Conservation (phyloP, 1,140 invertebrate genomes). For the Eciton burchellii region DNA sequence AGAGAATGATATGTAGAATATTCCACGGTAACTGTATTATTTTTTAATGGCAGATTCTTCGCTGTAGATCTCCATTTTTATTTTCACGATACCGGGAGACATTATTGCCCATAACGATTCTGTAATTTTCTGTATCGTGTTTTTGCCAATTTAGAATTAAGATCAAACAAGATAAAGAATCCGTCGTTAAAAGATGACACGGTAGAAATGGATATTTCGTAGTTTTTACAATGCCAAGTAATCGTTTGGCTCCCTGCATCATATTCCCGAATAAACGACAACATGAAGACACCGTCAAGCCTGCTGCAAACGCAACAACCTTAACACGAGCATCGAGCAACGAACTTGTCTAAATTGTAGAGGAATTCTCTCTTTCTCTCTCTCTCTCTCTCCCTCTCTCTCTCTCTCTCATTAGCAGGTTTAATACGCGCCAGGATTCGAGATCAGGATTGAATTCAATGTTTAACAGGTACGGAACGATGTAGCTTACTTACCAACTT, state of each 20-base stretch:
- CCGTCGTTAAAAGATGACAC: neutral
- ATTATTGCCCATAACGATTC: neutral
- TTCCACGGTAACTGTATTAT: neutral
- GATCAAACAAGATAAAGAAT: neutral
- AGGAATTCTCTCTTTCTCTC: neutral
- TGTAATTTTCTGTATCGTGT: neutral
- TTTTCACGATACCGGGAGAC: neutral
- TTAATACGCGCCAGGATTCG: constrained; percentile 21
- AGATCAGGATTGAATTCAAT: neutral
- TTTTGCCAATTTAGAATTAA: neutral
- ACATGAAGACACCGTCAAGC: neutral
- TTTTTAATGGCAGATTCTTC: constrained; percentile 10
- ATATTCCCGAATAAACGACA: constrained; percentile 13
- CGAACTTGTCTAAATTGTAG: constrained; percentile 45
- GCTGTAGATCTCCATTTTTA: neutral
- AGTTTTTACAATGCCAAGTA: neutral
- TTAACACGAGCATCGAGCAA: constrained; percentile 21
- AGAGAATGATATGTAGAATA: neutral
- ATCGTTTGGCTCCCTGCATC: neutral
- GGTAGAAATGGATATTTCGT: neutral
- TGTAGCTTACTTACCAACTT: too few species aligned
- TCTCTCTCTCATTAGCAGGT: neutral
- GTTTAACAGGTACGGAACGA: too few species aligned
- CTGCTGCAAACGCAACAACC: constrained; percentile 8
- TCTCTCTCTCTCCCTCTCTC: too few species aligned